These are phyloP conservation scores for Acrocephalus scirpaceus DNA, from an alignment of 2,797 vertebrate species.

Conservation along the genomic window DNA sequence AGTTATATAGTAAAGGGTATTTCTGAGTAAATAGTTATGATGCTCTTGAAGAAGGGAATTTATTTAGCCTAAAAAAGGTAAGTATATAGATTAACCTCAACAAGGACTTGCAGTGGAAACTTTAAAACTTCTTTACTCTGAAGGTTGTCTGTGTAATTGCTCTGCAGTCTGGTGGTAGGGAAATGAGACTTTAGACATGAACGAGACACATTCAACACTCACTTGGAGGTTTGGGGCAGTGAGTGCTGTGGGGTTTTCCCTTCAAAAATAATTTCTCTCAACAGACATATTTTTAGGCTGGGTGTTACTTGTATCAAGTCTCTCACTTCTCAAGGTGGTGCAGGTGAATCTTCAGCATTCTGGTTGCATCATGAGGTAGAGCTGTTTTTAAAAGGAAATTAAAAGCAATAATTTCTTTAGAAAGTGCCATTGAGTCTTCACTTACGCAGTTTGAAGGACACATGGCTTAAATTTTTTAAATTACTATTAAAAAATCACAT, in stretches of 20 bases:
- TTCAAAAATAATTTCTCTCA: neutral
- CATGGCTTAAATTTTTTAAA: neutral
- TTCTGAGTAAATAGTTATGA: neutral
- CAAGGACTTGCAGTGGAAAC: neutral
- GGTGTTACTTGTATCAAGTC: neutral
- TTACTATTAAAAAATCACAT: neutral
- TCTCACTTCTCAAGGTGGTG: neutral
- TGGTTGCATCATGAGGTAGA: neutral
- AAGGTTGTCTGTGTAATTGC: neutral
- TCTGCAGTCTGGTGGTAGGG: neutral
- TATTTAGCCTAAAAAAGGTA: neutral
- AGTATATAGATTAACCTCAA: neutral
- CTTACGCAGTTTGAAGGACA: neutral
- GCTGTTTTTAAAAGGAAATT: neutral
- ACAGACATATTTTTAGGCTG: neutral
- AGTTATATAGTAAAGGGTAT: fast-evolving
- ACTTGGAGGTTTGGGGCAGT: neutral
- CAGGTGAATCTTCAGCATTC: neutral
- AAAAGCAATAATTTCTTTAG: neutral
- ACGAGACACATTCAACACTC: neutral
- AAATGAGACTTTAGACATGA: neutral
- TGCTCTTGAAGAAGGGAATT: neutral
- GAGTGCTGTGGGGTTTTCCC: neutral
- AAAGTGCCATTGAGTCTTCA: neutral
- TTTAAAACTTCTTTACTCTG: neutral